Evolutionary conservation across 2,888 invertebrate species (phyloP).

Genomic region (Phortica magna): DNA sequence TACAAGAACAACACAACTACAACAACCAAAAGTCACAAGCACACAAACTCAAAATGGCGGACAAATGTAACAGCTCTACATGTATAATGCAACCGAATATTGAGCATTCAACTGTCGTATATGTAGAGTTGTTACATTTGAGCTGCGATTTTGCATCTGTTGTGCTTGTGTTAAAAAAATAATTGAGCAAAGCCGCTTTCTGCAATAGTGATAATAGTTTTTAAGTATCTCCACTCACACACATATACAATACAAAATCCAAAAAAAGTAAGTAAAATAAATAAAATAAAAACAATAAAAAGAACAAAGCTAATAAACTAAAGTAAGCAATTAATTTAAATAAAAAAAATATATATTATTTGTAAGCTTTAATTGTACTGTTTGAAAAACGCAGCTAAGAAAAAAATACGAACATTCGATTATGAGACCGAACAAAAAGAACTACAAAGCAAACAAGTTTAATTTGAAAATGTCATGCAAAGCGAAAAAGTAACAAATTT

Average conservation of each 20-base stretch:
- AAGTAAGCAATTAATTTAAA: constrained; percentile 51
- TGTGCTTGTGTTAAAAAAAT: constrained; percentile 12
- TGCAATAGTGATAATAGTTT: constrained; percentile 79
- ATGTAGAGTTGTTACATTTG: constrained; percentile 2
- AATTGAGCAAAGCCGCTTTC: constrained; percentile 74
- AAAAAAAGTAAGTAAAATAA: constrained; percentile 43
- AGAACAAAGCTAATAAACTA: constrained; percentile 42
- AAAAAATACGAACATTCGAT: neutral
- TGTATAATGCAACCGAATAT: no score
- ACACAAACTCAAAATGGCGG: constrained; percentile 54
- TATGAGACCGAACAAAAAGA: no score
- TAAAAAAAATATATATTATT: constrained; percentile 43
- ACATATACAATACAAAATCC: constrained; percentile 53
- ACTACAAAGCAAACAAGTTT: neutral
- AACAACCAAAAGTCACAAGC: constrained; percentile 46
- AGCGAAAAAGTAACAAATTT: constrained; percentile 35
- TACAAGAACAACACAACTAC: constrained; percentile 56
- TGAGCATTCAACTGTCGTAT: constrained; percentile 18
- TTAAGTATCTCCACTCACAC: constrained; percentile 67
- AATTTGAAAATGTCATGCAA: neutral
- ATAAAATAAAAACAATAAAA: constrained; percentile 29
- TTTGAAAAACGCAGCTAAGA: neutral
- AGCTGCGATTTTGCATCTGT: constrained; percentile 26
- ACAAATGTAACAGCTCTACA: constrained; percentile 48
- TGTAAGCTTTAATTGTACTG: constrained; percentile 45